Percentiles rank a stretch among this genome's conserved stretches.
Evolutionary conservation across 2,888 invertebrate genomes (phyloP).

Genomic region (Cosmia trapezina): DNA sequence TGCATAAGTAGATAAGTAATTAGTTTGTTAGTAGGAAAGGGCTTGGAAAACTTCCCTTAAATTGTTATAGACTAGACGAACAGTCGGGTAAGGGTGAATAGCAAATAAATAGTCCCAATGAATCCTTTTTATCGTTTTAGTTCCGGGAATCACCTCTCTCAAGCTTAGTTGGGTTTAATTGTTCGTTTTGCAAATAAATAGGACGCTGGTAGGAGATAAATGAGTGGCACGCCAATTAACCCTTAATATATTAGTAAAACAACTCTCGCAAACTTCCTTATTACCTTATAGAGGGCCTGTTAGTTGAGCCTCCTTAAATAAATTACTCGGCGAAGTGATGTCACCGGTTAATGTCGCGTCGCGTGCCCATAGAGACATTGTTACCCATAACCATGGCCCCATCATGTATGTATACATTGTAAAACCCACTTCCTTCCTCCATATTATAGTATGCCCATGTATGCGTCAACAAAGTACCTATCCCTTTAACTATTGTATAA

Average conservation of each 20-base stretch:
- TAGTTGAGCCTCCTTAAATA: slow-evolving; percentile 53
- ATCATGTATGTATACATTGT: slow-evolving; percentile 35
- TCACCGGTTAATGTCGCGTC: slow-evolving; percentile 49
- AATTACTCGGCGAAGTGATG: slow-evolving; percentile 48
- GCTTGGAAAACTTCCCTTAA: neutral
- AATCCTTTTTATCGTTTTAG: slow-evolving; percentile 57
- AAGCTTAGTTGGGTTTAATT: slow-evolving; percentile 52
- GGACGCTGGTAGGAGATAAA: slow-evolving; percentile 40
- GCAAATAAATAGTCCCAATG: slow-evolving; percentile 43
- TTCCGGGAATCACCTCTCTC: slow-evolving; percentile 40
- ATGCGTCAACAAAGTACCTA: slow-evolving; percentile 22
- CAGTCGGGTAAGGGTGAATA: slow-evolving; percentile 22
- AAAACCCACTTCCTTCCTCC: slow-evolving; percentile 16
- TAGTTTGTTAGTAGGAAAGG: too few species aligned
- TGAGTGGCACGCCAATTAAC: slow-evolving; percentile 62
- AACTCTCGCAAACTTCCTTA: slow-evolving; percentile 67
- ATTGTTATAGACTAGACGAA: slow-evolving; percentile 28
- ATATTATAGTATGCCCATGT: slow-evolving; percentile 14
- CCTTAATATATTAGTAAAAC: slow-evolving; percentile 69
- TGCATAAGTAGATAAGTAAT: too few species aligned
- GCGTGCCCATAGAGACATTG: slow-evolving; percentile 55
- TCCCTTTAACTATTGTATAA: slow-evolving; percentile 39
- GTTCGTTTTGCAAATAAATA: slow-evolving; percentile 52
- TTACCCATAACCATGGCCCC: slow-evolving; percentile 17
- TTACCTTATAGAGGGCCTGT: slow-evolving; percentile 65